These are phyloP conservation scores for Charina bottae DNA, from an alignment of 2,113 vertebrate genomes.

Conservation along the genomic window DNA sequence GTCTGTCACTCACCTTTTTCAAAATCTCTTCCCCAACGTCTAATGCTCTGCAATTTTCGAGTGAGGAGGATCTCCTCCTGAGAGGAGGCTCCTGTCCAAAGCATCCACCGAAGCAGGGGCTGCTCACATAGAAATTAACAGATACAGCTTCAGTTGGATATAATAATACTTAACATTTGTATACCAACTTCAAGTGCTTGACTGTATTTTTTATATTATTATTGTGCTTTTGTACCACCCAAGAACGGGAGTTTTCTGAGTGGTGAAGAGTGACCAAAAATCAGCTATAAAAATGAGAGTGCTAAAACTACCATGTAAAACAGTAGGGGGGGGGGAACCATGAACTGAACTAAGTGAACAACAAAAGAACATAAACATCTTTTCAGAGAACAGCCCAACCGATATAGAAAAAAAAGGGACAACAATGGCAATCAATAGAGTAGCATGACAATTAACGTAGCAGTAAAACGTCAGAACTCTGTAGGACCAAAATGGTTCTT, in stretches of 20 bases:
- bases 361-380: background rate
- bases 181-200: background rate
- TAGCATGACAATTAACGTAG: background rate
- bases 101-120: background rate
- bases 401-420: background rate
- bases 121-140: background rate
- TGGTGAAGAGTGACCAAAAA: background rate
- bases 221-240: background rate
- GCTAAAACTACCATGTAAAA: background rate
- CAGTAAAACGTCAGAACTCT: background rate
- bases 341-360: background rate
- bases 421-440: background rate
- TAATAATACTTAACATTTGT: background rate
- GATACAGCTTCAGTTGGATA: background rate
- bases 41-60: background rate
- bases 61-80: background rate
- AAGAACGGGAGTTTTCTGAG: background rate
- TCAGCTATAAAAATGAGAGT: background rate
- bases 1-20: slow-evolving; percentile 34
- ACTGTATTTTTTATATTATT: background rate
- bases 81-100: background rate
- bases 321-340: background rate
- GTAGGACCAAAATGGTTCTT: background rate
- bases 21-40: background rate
- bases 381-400: background rate